phyloP scores from a whole-genome alignment of 2,888 invertebrate species.

The Nemapogon koenigi region DNA sequence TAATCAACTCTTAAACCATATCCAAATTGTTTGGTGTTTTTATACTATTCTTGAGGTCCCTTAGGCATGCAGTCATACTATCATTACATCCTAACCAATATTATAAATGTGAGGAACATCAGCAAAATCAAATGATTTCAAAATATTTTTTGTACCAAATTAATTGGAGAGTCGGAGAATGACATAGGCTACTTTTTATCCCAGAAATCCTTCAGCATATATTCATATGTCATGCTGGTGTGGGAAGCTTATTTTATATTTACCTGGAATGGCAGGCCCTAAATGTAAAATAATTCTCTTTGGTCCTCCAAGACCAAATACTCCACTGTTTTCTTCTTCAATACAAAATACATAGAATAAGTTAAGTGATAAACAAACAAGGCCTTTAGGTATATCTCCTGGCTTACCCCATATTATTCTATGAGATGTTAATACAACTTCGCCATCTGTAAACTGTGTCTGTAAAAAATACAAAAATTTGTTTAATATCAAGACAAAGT shows the following conservation, averaged over 20 bases:
- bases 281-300: slow-evolving; percentile 81
- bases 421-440: slow-evolving; percentile 83
- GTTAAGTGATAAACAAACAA: slow-evolving; percentile 72
- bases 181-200: too few relatives aligned
- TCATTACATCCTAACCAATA: too few relatives aligned
- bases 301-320: slow-evolving; percentile 82
- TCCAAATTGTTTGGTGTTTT: too few relatives aligned
- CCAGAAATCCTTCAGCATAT: too few relatives aligned
- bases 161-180: too few relatives aligned
- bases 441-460: slow-evolving; percentile 77
- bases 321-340: slow-evolving; percentile 82
- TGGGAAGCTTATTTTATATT: slow-evolving; percentile 7
- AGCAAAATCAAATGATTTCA: too few relatives aligned
- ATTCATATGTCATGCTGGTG: too few relatives aligned
- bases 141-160: too few relatives aligned
- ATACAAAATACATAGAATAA: slow-evolving; percentile 76
- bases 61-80: too few relatives aligned
- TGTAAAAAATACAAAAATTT: slow-evolving; percentile 8
- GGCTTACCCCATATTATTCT: slow-evolving; percentile 83
- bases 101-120: too few relatives aligned
- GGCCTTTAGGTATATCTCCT: slow-evolving; percentile 74
- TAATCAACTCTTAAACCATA: too few relatives aligned
- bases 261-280: slow-evolving; percentile 68
- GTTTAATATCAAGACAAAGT: slow-evolving; percentile 8
- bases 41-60: too few relatives aligned